phyloP scores from a whole-genome alignment of 1,140 invertebrate genomes.

The Sesamia nonagrioides region DNA sequence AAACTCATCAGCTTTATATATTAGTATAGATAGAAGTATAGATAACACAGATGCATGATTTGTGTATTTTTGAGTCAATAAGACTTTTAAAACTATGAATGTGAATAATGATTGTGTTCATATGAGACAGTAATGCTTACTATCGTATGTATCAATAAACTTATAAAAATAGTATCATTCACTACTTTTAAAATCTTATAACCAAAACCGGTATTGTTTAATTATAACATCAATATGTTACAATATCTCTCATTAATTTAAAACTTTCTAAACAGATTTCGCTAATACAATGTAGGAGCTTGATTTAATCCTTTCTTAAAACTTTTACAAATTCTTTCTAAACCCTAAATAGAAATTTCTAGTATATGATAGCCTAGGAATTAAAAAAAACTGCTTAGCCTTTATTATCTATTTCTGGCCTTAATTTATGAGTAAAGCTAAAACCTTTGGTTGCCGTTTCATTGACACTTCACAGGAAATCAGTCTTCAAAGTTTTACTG shows the following conservation, averaged over 20 bases:
- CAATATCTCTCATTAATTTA: background rate
- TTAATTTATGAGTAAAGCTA: background rate
- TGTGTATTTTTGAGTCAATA: too few species aligned
- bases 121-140: too few species aligned
- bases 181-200: background rate
- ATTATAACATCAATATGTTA: background rate
- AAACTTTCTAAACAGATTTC: background rate
- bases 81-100: too few species aligned
- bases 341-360: background rate
- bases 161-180: background rate
- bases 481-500: background rate
- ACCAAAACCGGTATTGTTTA: background rate
- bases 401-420: conserved; percentile 2
- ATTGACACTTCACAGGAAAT: conserved; percentile 9
- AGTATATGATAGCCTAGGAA: too few species aligned
- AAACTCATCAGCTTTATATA: too few species aligned
- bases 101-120: too few species aligned
- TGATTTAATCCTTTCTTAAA: background rate
- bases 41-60: too few species aligned
- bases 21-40: too few species aligned
- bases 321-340: background rate
- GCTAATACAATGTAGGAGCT: background rate
- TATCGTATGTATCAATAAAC: too few species aligned
- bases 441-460: background rate
- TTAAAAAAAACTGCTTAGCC: background rate